Conservation (phyloP, 2,797 vertebrate genomes). For the Lepus townsendii region DNA sequence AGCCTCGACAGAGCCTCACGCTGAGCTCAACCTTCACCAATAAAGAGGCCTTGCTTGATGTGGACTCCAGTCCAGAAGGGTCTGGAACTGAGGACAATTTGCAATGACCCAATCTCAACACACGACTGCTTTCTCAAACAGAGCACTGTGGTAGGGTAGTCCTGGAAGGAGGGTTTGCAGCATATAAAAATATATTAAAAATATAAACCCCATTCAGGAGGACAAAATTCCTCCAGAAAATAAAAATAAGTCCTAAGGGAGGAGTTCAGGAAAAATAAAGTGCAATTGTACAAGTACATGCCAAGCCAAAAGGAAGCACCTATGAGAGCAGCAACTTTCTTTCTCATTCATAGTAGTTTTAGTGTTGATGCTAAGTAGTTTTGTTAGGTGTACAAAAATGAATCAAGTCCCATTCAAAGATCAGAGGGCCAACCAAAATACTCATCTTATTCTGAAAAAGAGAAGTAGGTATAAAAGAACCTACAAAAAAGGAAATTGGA, state of each 20-base stretch:
- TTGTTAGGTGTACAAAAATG: conserved; percentile 6
- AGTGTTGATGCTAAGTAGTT: conserved; percentile 22
- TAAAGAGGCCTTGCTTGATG: conserved; percentile 95
- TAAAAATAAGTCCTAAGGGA: neutral
- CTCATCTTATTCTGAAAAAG: conserved; percentile 3
- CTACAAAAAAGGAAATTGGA: neutral
- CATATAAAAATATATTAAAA: conserved; percentile 76
- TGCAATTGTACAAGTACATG: conserved; percentile 75
- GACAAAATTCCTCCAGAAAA: conserved; percentile 22
- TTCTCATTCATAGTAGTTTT: conserved; percentile 45
- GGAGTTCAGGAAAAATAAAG: conserved; percentile 44
- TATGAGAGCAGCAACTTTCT: conserved; percentile 66
- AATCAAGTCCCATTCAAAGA: neutral
- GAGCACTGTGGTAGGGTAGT: conserved; percentile 62
- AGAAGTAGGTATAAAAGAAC: neutral
- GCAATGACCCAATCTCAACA: conserved; percentile 76
- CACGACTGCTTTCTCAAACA: conserved; percentile 67
- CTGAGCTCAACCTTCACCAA: conserved; percentile 95
- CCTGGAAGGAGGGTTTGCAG: conserved; percentile 72
- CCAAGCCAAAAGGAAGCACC: conserved; percentile 60
- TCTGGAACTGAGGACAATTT: conserved; percentile 93
- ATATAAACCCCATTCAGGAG: neutral
- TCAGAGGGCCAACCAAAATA: neutral
- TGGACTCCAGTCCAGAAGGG: conserved; percentile 95
- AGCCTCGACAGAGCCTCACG: conserved; percentile 94